Percentiles rank a stretch among this genome's conserved stretches.
Evolutionary conservation across 2,797 vertebrate species (phyloP).

Genomic region (Spheniscus humboldti): DNA sequence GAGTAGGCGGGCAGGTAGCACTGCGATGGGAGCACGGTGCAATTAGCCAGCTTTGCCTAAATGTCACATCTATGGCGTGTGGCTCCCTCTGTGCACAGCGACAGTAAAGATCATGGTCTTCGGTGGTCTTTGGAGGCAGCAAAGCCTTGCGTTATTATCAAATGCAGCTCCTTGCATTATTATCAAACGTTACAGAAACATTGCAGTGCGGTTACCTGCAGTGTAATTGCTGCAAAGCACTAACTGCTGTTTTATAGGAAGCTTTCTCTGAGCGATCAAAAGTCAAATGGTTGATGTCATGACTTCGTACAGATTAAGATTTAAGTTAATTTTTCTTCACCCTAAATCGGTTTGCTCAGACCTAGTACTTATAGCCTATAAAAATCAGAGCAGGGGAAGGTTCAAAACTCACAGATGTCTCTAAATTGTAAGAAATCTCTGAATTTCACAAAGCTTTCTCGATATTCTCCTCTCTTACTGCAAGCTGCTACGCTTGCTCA

Average conservation of each 20-base stretch:
- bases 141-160: background rate
- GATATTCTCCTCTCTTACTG: background rate
- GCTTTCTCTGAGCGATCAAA: background rate
- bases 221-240: background rate
- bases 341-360: background rate
- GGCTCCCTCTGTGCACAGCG: background rate
- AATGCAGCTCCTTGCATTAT: background rate
- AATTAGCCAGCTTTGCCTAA: background rate
- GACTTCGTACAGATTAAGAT: background rate
- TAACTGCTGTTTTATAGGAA: background rate
- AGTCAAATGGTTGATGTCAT: background rate
- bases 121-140: background rate
- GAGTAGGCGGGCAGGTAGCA: background rate
- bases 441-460: background rate
- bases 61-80: background rate
- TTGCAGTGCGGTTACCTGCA: background rate
- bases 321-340: background rate
- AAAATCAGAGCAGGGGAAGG: background rate
- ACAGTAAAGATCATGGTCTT: accelerated
- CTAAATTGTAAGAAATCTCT: background rate
- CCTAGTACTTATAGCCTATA: background rate
- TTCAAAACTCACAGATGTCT: background rate
- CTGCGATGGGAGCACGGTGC: background rate
- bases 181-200: background rate
- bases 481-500: background rate